These are phyloP conservation scores for Sphenodon punctatus DNA, from an alignment of 2,797 vertebrate species.

Conservation along the genomic window DNA sequence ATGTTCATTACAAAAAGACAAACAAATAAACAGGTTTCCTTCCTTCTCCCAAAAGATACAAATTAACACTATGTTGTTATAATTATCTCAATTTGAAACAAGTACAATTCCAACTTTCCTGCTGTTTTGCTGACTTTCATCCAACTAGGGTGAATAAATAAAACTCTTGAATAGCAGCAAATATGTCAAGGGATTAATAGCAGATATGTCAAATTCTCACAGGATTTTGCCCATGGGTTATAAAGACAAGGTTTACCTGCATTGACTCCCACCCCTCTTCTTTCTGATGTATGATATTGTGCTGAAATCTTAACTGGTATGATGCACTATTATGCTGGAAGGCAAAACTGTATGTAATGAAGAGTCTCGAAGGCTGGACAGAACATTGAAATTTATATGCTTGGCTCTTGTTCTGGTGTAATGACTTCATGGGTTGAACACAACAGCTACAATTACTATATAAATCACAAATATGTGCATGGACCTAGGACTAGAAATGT, in stretches of 20 bases:
- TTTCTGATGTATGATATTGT: background rate
- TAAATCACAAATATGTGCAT: background rate
- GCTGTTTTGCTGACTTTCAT: background rate
- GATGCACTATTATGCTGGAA: background rate
- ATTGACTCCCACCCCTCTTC: too few relatives aligned
- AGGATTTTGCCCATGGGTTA: background rate
- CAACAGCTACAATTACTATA: background rate
- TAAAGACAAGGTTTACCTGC: background rate
- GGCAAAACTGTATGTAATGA: background rate
- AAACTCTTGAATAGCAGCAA: background rate
- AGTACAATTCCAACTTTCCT: background rate
- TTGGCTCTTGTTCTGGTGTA: background rate
- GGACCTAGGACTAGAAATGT: background rate
- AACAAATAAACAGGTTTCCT: too few relatives aligned
- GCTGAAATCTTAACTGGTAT: background rate
- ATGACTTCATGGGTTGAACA: background rate
- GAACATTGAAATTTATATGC: background rate
- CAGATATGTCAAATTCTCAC: too few relatives aligned
- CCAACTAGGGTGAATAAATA: background rate
- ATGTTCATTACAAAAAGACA: too few relatives aligned
- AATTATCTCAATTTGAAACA: too few relatives aligned
- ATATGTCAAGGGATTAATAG: background rate
- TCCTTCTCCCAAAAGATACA: too few relatives aligned
- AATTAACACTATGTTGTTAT: too few relatives aligned
- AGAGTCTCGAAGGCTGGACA: background rate